A percentile compares a stretch with the other conserved stretches of the same genome.
phyloP scores from a whole-genome alignment of 2,797 vertebrate genomes.

The Betta splendens region DNA sequence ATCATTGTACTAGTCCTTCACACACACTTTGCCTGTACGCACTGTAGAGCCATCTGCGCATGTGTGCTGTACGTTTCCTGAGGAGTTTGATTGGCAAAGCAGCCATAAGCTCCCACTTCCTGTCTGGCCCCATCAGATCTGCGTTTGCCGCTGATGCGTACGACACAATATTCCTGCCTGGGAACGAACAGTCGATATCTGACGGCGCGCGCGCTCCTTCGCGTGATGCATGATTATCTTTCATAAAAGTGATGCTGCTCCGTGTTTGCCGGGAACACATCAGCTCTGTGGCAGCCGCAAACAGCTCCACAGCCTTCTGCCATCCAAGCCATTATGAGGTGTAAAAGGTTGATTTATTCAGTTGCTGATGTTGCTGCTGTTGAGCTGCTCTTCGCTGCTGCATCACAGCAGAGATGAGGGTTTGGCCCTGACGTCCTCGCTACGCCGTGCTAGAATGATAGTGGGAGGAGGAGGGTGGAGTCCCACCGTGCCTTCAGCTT shows the following conservation, averaged over 20 bases:
- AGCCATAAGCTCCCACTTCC: constrained; percentile 52
- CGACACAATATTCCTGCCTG: constrained; percentile 21
- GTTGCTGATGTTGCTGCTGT: neutral
- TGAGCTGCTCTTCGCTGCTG: constrained; percentile 30
- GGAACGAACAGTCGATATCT: constrained; percentile 31
- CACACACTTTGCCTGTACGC: constrained; percentile 39
- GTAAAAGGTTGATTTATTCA: constrained; percentile 52
- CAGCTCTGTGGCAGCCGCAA: constrained; percentile 26
- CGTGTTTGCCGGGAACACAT: constrained; percentile 18
- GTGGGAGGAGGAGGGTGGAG: too few relatives aligned
- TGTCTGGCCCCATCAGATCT: constrained; percentile 65
- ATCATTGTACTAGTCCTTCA: constrained; percentile 49
- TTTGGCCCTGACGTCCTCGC: too few relatives aligned
- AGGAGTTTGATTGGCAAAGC: constrained; percentile 68
- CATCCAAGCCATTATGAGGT: constrained; percentile 40
- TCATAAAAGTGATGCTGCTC: constrained; percentile 56
- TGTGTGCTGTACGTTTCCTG: constrained; percentile 30
- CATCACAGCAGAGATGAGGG: constrained; percentile 20
- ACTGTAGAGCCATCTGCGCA: neutral
- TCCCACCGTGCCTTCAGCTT: neutral
- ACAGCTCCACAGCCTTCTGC: constrained; percentile 26
- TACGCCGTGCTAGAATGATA: too few relatives aligned
- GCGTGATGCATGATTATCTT: constrained; percentile 42
- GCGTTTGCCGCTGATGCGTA: constrained; percentile 45
- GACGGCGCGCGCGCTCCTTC: constrained; percentile 46